Evolutionary conservation across 2,888 invertebrate genomes (phyloP), one percentile per base, ranked within the genome.

Genomic region (Pyrrhosoma nymphula): DNA sequence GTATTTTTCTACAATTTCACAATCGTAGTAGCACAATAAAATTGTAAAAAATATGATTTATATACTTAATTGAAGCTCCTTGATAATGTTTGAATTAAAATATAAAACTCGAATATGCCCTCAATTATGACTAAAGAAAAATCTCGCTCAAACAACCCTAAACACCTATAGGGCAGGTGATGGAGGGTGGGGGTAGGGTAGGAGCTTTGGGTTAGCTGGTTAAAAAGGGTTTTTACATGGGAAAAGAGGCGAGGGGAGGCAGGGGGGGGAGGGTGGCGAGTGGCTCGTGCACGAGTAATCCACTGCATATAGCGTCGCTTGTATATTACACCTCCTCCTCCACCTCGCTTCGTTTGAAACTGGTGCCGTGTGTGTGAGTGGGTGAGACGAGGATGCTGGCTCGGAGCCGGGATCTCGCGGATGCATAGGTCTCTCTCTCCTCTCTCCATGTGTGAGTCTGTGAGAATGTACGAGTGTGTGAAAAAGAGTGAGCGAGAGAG

Each of bases 271-370:
- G 30, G 63, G 30, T 30, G 63, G 93, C 60, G 91, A 56, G 93
- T n/a, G 93, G 93, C 30, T n/a, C 26, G 30, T 60, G n/a, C 26
- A 63, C 26, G 93, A 63, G 63, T 93, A 56, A 93, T 63, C 63
- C 56, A 56, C 55, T 30, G 93, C 93, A 39, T 60, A 63, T 63
- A 63, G 56, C 30, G 63, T 56, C 90, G 90, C 82, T 82, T 82
- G 82, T 35, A 35, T 82, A 82, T 82, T 82, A 18, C 82, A n/a
- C 69, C 69, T 69, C 69, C 69, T 35, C 82, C 6, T 12, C 82
- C 12, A 16, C 60, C 60, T 4, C 60, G 60, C 47, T 47, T 47
- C 47, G 47, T 47, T 47, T 47, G 47, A 47, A 4, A 47, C 47
- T n/a, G 60, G 60, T 60, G 69, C n/a, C 26, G n/a, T 60, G 60